These are phyloP conservation scores for Phengaris arion DNA, from an alignment of 2,888 invertebrate species.

Conservation along the genomic window DNA sequence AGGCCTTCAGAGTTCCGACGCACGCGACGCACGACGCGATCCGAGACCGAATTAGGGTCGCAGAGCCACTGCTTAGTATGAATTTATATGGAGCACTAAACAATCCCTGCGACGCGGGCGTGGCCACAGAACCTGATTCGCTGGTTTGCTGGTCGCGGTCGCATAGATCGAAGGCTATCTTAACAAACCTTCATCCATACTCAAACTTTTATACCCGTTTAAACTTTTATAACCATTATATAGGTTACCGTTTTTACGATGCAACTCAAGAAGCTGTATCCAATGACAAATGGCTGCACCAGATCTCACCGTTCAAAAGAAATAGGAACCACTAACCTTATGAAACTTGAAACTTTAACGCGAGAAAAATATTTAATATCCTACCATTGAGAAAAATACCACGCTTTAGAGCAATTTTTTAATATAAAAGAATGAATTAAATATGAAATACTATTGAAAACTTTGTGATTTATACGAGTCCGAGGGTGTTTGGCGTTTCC, in stretches of 20 bases:
- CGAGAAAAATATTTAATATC: too few species aligned
- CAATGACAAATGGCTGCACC: neutral
- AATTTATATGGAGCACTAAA: too few species aligned
- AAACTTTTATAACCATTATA: neutral
- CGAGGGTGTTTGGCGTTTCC: neutral
- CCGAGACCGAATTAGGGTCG: too few species aligned
- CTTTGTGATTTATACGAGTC: neutral
- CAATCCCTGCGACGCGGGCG: too few species aligned
- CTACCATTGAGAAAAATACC: too few species aligned
- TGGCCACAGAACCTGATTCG: too few species aligned
- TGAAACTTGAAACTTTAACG: neutral
- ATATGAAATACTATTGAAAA: neutral
- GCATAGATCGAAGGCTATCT: too few species aligned
- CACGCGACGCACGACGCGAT: too few species aligned
- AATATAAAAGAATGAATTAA: neutral
- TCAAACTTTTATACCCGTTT: neutral
- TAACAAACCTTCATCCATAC: neutral
- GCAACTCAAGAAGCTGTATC: constrained; percentile 1
- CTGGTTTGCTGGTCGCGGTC: too few species aligned
- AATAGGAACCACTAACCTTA: neutral
- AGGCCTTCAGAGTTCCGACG: too few species aligned
- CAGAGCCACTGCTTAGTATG: too few species aligned
- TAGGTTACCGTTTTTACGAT: neutral
- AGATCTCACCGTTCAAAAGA: constrained; percentile 4
- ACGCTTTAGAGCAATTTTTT: neutral